These are phyloP conservation scores for Ennomos fuscantarius DNA, from an alignment of 2,888 invertebrate species.

Conservation along the genomic window DNA sequence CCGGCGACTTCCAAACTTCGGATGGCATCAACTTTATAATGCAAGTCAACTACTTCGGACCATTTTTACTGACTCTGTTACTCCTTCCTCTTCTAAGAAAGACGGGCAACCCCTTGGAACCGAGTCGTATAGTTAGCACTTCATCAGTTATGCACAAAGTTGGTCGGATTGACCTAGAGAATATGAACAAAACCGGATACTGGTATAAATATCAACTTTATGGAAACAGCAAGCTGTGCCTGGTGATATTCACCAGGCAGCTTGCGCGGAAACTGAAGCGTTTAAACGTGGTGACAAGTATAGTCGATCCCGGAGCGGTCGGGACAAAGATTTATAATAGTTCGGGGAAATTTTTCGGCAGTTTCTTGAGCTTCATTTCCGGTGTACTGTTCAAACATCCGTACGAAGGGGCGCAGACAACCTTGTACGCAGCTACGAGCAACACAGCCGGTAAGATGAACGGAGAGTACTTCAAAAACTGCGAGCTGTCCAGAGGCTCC, in stretches of 20 bases:
- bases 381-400: constrained; percentile 90
- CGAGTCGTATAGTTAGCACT: constrained; percentile 91
- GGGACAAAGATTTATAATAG: constrained; percentile 90
- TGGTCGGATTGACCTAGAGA: constrained; percentile 88
- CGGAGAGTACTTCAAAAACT: constrained; percentile 93
- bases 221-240: constrained; percentile 88
- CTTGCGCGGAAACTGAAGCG: constrained; percentile 87
- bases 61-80: constrained; percentile 95
- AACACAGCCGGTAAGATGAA: constrained; percentile 87
- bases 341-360: constrained; percentile 72
- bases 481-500: constrained; percentile 85
- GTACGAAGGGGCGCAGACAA: constrained; percentile 93
- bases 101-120: constrained; percentile 77
- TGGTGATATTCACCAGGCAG: constrained; percentile 90
- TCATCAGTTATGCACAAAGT: constrained; percentile 90
- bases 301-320: constrained; percentile 93
- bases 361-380: constrained; percentile 85
- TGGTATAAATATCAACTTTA: constrained; percentile 82
- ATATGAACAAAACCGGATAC: constrained; percentile 86
- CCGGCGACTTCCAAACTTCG: constrained; percentile 85
- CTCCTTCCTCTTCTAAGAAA: constrained; percentile 91
- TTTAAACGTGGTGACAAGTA: constrained; percentile 89
- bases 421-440: constrained; percentile 89
- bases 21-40: constrained; percentile 95
- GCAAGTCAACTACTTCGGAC: constrained; percentile 97